Base-by-base conservation (phyloP, 1,140 invertebrate species). In the Colletes gigas region DNA sequence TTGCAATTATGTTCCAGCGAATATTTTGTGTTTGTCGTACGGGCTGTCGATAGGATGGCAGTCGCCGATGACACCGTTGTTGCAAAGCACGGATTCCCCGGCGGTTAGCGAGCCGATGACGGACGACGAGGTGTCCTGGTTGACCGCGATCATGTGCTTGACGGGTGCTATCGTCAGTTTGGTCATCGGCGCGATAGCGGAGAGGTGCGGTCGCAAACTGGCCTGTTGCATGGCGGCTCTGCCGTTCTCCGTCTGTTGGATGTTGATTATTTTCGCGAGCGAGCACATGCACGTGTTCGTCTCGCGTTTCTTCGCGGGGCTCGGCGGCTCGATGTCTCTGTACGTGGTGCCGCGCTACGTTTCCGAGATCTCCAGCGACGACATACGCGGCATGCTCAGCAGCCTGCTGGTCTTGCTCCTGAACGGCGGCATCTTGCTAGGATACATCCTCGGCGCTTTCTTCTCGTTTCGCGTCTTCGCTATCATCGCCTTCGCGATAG, bases 261-360 rank as follows among this genome's bases (percentile, higher is more conserved):
- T 91, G 0, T 19, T 94, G 0, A 93, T 87, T 5, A 82, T 93
- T 0, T 89, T 92, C 21, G 93, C 92, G 0, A 84, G 84, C 2
- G 81, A 89, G 39, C 71, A 90, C 6, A 21, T 15, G 0, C 87
- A 87, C 4, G 84, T 94, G 0, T 89, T 92, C 6, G 41, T 90
- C 3, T 90, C 90, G 0, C 88, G 93, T 44, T 86, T 93, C 21
- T 79, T 93, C 15, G 72, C 83, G 0, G 96, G 96, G 0, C 67
- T 95, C 6, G 92, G 90, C 4, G 92, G 92, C 54, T 95, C 94
- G 0, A 91, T 94, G 4, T 83, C 90, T 0, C 91, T 94, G 47
- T 93, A 95, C 39, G 67, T 94, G 17, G 88, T 92, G 0, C 94
- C 95, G 0, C 88, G 95, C 4, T 96, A 96, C 85, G 90, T 95